A percentile compares a stretch with the other conserved stretches of the same genome.
Evolutionary conservation across 2,113 vertebrate genomes (phyloP).

Genomic region (Siphamia tubifer): DNA sequence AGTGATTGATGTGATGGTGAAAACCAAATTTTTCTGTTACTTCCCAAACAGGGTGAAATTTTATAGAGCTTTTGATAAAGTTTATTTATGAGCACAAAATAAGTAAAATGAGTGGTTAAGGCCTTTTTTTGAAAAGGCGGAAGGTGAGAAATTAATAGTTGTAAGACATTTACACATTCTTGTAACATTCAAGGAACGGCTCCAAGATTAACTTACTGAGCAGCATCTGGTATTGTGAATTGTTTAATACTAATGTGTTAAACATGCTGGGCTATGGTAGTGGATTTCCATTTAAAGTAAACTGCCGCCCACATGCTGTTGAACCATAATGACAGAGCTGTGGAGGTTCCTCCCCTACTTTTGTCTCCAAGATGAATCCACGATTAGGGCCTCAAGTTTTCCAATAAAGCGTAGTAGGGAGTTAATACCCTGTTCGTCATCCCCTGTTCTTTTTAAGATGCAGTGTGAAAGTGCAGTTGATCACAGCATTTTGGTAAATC

Average conservation of each 20-base stretch:
- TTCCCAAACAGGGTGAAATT: constrained; percentile 2
- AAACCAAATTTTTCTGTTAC: constrained; percentile 26
- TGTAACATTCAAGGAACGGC: neutral
- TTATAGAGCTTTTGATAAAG: constrained; percentile 26
- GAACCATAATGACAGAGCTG: constrained; percentile 67
- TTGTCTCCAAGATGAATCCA: constrained; percentile 42
- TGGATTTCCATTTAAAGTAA: constrained; percentile 55
- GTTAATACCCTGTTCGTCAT: constrained; percentile 56
- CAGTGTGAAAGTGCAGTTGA: constrained; percentile 34
- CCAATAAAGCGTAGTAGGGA: constrained; percentile 49
- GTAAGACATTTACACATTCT: neutral
- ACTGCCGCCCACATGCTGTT: constrained; percentile 52
- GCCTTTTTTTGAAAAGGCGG: neutral
- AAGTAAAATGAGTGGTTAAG: neutral
- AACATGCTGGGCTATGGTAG: constrained; percentile 46
- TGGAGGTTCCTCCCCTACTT: constrained; percentile 39
- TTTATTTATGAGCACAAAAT: constrained; percentile 19
- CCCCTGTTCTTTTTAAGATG: constrained; percentile 23
- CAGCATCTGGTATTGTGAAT: constrained; percentile 35
- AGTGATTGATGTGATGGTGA: constrained; percentile 55
- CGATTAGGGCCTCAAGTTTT: constrained; percentile 57
- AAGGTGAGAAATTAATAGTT: neutral
- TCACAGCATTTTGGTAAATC: constrained; percentile 5
- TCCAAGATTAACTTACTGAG: neutral
- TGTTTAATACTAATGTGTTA: constrained; percentile 49